Base-by-base conservation (phyloP, 1,140 invertebrate genomes). In the Bradynema listronoti region DNA sequence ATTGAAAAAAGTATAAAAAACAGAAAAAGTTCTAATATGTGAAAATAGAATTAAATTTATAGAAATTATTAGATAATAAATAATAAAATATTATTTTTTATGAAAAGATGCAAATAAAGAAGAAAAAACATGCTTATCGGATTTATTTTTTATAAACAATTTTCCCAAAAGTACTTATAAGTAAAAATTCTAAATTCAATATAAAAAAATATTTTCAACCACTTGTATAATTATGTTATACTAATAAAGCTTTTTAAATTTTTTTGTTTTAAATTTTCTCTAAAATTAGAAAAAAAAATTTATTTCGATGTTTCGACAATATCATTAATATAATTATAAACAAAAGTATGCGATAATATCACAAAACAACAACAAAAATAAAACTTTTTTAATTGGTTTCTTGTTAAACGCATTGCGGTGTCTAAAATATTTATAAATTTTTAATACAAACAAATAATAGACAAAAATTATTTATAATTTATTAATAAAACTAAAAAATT, bases 371-470 rank as follows among this genome's bases (percentile, higher is more conserved):
- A 43, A 4, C 42, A 9, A 43, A 43, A 11, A 24, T 50, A 50
- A 19, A 3, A 30, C 3, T n/a, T 25, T 24, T 5, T 24, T 50
- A 3, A 30, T 50, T 5, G 29, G 29, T 50, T n/a, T 25, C 27
- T 32, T 61, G 59, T 56, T 56, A 66, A 16, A 72, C 36, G 41
- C 66, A 68, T 22, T 69, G 63, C 14, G 66, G 66, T 19, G 69
- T 67, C 66, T 68, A 32, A 62, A 70, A 52, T 5, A 36, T 58
- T 27, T 2, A 30, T 30, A 22, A n/a, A n/a, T n/a, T n/a, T n/a
- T n/a, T n/a, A n/a, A n/a, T n/a, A n/a, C n/a, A n/a, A n/a, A n/a
- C n/a, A n/a, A n/a, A n/a, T n/a, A n/a, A n/a, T n/a, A n/a, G n/a
- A n/a, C n/a, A n/a, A n/a, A n/a, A n/a, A n/a, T n/a, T n/a, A n/a